These are phyloP conservation scores for Cabera pusaria DNA, from an alignment of 2,888 invertebrate genomes.

Conservation along the genomic window DNA sequence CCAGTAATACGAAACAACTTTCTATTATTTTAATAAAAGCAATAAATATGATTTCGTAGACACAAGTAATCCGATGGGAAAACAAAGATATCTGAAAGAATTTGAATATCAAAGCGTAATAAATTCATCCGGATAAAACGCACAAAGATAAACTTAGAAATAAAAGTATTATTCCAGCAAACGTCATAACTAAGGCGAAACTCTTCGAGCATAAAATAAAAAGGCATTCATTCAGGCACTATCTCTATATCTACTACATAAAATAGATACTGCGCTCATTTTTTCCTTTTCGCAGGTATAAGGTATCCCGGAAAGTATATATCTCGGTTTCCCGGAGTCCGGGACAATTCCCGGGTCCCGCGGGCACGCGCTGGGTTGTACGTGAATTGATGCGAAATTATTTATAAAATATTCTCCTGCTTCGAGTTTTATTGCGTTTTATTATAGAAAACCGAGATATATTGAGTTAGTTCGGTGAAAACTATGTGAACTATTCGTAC, in stretches of 20 bases:
- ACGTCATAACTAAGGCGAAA: constrained; percentile 1
- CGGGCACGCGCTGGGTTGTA: constrained; percentile 6
- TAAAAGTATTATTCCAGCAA: not conserved
- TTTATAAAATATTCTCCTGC: constrained; percentile 28
- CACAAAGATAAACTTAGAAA: too few relatives aligned
- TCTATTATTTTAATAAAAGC: too few relatives aligned
- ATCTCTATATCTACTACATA: constrained; percentile 11
- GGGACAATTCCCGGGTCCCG: constrained; percentile 23
- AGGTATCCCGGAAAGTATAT: constrained; percentile 29
- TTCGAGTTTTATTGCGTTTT: constrained; percentile 23
- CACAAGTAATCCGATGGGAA: too few relatives aligned
- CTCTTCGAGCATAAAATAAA: constrained; percentile 6
- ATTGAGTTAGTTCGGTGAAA: constrained; percentile 4
- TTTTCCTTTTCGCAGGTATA: constrained; percentile 18
- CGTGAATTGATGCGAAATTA: constrained; percentile 31
- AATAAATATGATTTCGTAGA: too few relatives aligned
- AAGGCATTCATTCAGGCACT: constrained; percentile 5
- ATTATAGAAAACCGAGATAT: constrained; percentile 7
- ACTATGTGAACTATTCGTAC: constrained; percentile 3
- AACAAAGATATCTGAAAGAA: too few relatives aligned
- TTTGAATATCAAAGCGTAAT: too few relatives aligned
- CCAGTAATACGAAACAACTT: too few relatives aligned
- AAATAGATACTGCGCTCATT: constrained; percentile 15
- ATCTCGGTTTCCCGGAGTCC: constrained; percentile 26
- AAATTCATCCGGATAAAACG: too few relatives aligned